phyloP scores from a whole-genome alignment of 2,797 vertebrate species.

The Chelmon rostratus region DNA sequence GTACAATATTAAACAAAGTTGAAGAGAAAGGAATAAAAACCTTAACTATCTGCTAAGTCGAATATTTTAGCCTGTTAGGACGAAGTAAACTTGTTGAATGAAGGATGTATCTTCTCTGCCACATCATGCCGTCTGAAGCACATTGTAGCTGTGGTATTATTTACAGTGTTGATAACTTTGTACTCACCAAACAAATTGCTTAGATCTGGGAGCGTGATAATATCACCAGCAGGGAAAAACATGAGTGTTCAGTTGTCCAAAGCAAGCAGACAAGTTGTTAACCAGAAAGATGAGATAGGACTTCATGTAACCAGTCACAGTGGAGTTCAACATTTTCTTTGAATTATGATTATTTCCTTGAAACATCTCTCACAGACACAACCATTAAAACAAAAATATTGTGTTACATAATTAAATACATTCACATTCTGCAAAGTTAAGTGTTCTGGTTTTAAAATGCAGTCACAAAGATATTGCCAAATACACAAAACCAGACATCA shows the following conservation, averaged over 20 bases:
- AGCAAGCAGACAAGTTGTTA: not conserved
- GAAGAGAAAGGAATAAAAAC: not conserved
- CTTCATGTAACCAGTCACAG: no score
- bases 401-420: constrained; percentile 7
- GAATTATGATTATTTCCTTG: not conserved
- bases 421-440: not conserved
- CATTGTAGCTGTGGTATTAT: not conserved
- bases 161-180: not conserved
- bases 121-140: not conserved
- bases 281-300: not conserved
- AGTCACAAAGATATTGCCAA: not conserved
- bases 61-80: not conserved
- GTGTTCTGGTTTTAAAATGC: constrained; percentile 18
- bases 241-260: not conserved
- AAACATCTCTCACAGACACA: constrained; percentile 1
- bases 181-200: not conserved
- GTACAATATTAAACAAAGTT: not conserved
- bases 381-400: constrained; percentile 4
- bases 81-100: not conserved
- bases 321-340: not conserved
- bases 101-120: not conserved
- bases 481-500: constrained; percentile 37
- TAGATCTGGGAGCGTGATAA: not conserved
- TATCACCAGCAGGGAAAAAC: not conserved
- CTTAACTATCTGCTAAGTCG: not conserved